Conservation (phyloP, 2,888 invertebrate species). For the Nomada fucata region DNA sequence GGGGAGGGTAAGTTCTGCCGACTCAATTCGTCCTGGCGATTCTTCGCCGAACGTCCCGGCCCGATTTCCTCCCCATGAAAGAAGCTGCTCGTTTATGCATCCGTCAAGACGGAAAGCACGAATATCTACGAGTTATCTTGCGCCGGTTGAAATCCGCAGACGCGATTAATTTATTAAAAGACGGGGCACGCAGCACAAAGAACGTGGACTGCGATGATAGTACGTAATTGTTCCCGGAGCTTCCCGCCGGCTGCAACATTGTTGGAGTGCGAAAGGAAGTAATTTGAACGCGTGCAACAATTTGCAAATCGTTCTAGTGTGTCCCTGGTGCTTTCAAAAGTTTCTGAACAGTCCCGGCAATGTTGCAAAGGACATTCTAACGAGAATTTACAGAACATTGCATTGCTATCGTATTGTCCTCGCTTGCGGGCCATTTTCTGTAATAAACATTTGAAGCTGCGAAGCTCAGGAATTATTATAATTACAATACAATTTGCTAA, state of each 20-base stretch:
- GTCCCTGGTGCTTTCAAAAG: neutral
- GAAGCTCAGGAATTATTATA: neutral
- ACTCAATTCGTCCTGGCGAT: slow-evolving; percentile 72
- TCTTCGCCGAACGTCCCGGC: slow-evolving; percentile 42
- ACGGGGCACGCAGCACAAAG: neutral
- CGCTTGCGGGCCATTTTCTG: neutral
- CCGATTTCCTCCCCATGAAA: neutral
- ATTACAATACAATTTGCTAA: neutral
- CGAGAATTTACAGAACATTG: neutral
- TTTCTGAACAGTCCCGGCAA: neutral
- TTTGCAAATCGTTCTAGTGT: neutral
- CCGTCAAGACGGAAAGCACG: slow-evolving; percentile 2
- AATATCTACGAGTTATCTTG: neutral
- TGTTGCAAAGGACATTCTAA: neutral
- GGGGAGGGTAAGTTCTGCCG: slow-evolving; percentile 73
- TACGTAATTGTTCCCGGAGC: neutral
- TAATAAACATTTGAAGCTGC: neutral
- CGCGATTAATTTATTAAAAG: slow-evolving; percentile 20
- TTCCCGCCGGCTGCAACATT: neutral
- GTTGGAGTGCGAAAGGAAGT: neutral
- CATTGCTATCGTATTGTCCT: neutral
- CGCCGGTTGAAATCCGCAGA: neutral
- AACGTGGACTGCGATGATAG: neutral
- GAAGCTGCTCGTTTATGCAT: slow-evolving; percentile 60
- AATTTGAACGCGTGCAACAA: neutral